A percentile compares a stretch with the other conserved stretches of the same genome.
These are phyloP conservation scores for Acronicta psi DNA, from an alignment of 2,888 invertebrate genomes.

Conservation along the genomic window DNA sequence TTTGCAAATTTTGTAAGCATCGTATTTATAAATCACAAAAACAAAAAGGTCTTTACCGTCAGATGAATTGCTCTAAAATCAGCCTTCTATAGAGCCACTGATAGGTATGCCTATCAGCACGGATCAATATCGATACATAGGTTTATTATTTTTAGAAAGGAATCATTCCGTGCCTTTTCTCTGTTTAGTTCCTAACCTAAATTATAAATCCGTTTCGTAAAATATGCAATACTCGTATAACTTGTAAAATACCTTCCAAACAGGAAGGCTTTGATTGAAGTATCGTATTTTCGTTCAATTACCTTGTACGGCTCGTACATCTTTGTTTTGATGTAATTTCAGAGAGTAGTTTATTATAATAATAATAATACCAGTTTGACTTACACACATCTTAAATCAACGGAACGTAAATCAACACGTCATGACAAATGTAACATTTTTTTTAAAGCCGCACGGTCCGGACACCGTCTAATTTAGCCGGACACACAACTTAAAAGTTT, in stretches of 20 bases:
- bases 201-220: background rate
- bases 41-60: slow-evolving; percentile 1
- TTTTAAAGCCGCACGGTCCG: too few species aligned
- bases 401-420: slow-evolving; percentile 31
- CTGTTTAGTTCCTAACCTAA: background rate
- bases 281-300: slow-evolving; percentile 32
- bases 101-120: slow-evolving; percentile 22
- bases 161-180: background rate
- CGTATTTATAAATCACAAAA: slow-evolving; percentile 10
- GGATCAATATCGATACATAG: slow-evolving; percentile 29
- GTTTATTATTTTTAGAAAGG: slow-evolving; percentile 17
- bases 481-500: too few species aligned
- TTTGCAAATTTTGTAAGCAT: slow-evolving; percentile 23
- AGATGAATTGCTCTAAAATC: slow-evolving; percentile 21
- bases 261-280: slow-evolving; percentile 7
- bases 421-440: too few species aligned
- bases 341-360: slow-evolving; percentile 39
- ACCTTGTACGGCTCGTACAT: slow-evolving; percentile 30
- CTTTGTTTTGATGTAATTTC: slow-evolving; percentile 39
- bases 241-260: slow-evolving; percentile 6
- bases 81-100: slow-evolving; percentile 26
- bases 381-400: slow-evolving; percentile 42
- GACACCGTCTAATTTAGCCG: too few species aligned
- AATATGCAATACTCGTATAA: background rate
- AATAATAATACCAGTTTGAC: too few species aligned